Percentiles rank a stretch among this genome's conserved stretches.
Evolutionary conservation across 2,888 invertebrate genomes (phyloP).

Genomic region (Melanotus villosus): DNA sequence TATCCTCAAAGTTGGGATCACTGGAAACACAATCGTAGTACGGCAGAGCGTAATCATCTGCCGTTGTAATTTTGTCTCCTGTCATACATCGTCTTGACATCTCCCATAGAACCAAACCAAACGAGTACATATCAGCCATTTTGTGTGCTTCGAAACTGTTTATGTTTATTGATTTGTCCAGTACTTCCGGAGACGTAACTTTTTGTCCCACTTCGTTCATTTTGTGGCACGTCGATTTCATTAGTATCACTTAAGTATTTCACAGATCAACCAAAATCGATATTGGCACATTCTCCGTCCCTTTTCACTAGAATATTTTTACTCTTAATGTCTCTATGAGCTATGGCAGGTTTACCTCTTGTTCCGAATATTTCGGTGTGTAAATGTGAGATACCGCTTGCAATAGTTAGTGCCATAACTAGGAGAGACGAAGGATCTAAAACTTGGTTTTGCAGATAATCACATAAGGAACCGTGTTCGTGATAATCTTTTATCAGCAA

Average conservation of each 20-base stretch:
- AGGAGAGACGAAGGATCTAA: constrained; percentile 76
- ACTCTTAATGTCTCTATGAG: constrained; percentile 93
- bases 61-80: constrained; percentile 74
- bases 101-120: constrained; percentile 91
- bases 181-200: constrained; percentile 92
- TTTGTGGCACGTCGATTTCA: constrained; percentile 86
- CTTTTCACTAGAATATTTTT: constrained; percentile 94
- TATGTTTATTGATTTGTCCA: constrained; percentile 82
- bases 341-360: constrained; percentile 90
- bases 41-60: constrained; percentile 85
- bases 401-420: constrained; percentile 79
- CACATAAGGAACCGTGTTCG: constrained; percentile 90
- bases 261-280: constrained; percentile 94
- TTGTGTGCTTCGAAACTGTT: constrained; percentile 89
- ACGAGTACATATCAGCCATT: constrained; percentile 92
- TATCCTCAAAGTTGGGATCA: constrained; percentile 91
- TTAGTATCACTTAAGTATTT: constrained; percentile 83
- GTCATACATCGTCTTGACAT: constrained; percentile 81
- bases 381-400: constrained; percentile 87
- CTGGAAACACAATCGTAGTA: constrained; percentile 86
- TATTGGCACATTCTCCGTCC: constrained; percentile 91
- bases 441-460: constrained; percentile 84
- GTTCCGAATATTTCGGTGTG: constrained; percentile 95
- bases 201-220: constrained; percentile 87
- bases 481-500: constrained; percentile 95